A percentile compares a stretch with the other conserved stretches of the same genome.
These are phyloP conservation scores for Pseudococcus viburni DNA, from an alignment of 2,888 invertebrate genomes.

Conservation along the genomic window DNA sequence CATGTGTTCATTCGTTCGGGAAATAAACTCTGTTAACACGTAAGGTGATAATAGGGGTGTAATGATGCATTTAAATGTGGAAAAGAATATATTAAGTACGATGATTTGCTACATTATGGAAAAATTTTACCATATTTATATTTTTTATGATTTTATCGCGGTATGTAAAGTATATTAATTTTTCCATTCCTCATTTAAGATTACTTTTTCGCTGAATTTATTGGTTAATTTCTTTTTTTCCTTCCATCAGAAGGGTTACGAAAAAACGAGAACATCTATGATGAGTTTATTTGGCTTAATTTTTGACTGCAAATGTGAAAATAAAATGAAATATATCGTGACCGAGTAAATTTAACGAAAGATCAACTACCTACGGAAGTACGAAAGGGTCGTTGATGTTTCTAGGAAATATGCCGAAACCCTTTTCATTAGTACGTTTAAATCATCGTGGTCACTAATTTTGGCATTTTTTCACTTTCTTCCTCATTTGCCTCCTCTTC, in stretches of 20 bases:
- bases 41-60: not conserved
- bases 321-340: slow-evolving; percentile 25
- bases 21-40: slow-evolving; percentile 22
- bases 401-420: not conserved
- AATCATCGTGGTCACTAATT: not conserved
- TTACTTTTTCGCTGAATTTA: not conserved
- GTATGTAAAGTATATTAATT: not conserved
- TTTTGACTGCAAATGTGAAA: slow-evolving; percentile 20
- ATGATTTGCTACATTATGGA: slow-evolving; percentile 1
- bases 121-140: slow-evolving; percentile 2
- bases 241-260: not conserved
- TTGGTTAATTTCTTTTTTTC: not conserved
- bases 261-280: not conserved
- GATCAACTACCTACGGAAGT: not conserved
- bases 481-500: not conserved
- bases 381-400: not conserved
- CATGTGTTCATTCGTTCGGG: not conserved
- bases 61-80: not conserved
- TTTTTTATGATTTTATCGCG: not conserved
- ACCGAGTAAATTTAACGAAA: not conserved
- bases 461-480: not conserved
- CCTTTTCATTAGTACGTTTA: not conserved
- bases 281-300: not conserved
- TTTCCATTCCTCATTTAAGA: not conserved
- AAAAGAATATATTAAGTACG: not conserved